phyloP scores from a whole-genome alignment of 2,113 vertebrate species.

The Gymnorhina tibicen region DNA sequence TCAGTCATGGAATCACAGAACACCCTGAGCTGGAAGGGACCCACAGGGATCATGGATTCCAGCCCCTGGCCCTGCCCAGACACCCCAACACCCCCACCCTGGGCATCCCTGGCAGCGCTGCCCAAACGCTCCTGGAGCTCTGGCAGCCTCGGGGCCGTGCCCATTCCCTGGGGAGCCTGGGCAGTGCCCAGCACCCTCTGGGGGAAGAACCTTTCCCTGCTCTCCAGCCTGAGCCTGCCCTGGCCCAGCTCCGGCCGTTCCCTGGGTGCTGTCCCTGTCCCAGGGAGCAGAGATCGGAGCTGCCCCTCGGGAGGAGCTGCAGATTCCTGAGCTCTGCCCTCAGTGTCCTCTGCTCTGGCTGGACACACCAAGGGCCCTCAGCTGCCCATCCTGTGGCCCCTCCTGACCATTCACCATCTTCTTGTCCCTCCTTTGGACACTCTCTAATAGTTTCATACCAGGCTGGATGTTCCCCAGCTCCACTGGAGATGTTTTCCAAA shows the following conservation, averaged over 20 bases:
- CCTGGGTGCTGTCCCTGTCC: not conserved
- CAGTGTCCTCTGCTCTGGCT: not conserved
- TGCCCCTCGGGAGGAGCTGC: not conserved
- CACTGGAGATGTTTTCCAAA: not conserved
- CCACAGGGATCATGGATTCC: fast-evolving
- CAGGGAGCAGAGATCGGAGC: not conserved
- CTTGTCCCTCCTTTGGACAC: not conserved
- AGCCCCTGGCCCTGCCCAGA: fast-evolving
- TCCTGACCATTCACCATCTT: not conserved
- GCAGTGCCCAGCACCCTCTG: not conserved
- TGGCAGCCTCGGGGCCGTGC: not conserved
- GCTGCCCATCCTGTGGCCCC: not conserved
- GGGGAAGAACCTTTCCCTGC: not conserved
- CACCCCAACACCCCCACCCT: not conserved
- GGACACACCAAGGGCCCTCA: not conserved
- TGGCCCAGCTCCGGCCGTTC: not conserved
- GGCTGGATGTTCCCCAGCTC: not conserved
- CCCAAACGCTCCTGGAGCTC: not conserved
- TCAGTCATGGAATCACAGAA: not conserved
- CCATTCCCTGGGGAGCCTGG: not conserved
- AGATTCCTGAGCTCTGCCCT: not conserved
- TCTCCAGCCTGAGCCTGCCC: not conserved
- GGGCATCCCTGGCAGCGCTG: not conserved
- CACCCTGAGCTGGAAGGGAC: fast-evolving
- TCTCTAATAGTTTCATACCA: not conserved